A percentile compares a stretch with the other conserved stretches of the same genome.
Evolutionary conservation across 1,140 invertebrate genomes (phyloP).

Genomic region (Uloborus diversus): DNA sequence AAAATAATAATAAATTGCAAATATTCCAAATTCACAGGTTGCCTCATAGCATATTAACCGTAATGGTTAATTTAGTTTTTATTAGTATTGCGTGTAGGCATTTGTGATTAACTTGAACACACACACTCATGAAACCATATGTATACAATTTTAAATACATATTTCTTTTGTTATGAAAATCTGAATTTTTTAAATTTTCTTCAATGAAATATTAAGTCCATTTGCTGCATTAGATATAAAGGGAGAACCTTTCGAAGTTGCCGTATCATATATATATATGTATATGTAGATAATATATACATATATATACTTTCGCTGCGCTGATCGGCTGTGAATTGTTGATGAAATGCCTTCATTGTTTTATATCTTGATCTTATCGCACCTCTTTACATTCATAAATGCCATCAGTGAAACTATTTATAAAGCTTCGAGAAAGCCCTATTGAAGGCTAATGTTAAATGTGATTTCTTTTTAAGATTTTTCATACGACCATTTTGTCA

Average conservation of each 20-base stretch:
- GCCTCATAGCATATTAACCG: not conserved
- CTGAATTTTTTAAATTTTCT: not conserved
- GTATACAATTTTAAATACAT: not conserved
- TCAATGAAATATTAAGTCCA: not conserved
- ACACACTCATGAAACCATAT: not conserved
- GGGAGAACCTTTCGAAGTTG: not conserved
- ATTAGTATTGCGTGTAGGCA: not conserved
- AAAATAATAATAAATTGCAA: too few relatives aligned
- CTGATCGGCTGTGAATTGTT: conserved; percentile 19
- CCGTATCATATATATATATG: not conserved
- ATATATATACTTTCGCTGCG: not conserved
- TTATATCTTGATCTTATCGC: conserved; percentile 15
- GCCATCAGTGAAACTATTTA: conserved; percentile 25
- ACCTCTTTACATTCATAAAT: conserved; percentile 13
- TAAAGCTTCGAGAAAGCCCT: not conserved
- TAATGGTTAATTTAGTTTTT: not conserved
- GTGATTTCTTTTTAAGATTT: conserved; percentile 30
- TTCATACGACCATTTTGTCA: conserved; percentile 16
- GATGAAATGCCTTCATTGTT: conserved; percentile 32
- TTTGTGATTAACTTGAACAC: not conserved
- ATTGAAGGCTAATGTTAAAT: not conserved
- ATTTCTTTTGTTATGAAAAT: not conserved
- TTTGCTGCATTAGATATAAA: not conserved
- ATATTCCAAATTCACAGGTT: too few relatives aligned
- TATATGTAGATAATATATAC: too few relatives aligned